Evolutionary conservation across 2,113 vertebrate genomes (phyloP), one percentile per base, ranked within the genome.

Genomic region (Saccopteryx bilineata): DNA sequence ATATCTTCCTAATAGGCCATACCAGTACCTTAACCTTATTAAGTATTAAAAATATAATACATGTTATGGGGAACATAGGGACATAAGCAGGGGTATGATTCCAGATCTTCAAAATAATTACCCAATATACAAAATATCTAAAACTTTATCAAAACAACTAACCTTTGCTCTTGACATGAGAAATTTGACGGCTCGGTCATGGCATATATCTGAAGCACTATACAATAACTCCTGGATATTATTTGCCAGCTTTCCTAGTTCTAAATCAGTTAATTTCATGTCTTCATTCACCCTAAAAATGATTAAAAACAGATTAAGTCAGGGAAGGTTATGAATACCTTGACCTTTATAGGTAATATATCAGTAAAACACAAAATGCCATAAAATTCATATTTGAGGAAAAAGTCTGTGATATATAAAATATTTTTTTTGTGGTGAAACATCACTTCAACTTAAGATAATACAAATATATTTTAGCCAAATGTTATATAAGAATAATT

Each of bases 151-250:
- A 95, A 85, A 76, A 84, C 58, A 85, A 61, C 92, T 97, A 98
- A 99, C 99, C 99, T 99, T 99, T 93, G 99, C 99, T 98, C 99
- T 98, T 82, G 99, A 99, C 91, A 99, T 99, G 56, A 99, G 99
- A 90, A 99, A 99, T 96, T 99, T 99, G 97, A 99, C 99, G 1
- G 99, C 99, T 96, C 99, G 99, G 97, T 99, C 99, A 0, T 99
- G 99, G 98, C 99, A 99, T 96, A 99, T 97, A 95, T 99, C 99
- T 0, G 99, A 99, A 14, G 99, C 99, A 0, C 98, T 98, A 97
- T 98, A 98, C 84, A 99, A 97, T 71, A 99, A 98, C 93, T 99
- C 99, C 90, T 99, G 99, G 87, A 99, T 98, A 96, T 98, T 99
- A 97, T 98, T 99, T 81, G 99, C 98, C 96, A 99, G 98, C 48